Conservation (phyloP, 2,888 invertebrate genomes). For the Adineta ricciae region DNA sequence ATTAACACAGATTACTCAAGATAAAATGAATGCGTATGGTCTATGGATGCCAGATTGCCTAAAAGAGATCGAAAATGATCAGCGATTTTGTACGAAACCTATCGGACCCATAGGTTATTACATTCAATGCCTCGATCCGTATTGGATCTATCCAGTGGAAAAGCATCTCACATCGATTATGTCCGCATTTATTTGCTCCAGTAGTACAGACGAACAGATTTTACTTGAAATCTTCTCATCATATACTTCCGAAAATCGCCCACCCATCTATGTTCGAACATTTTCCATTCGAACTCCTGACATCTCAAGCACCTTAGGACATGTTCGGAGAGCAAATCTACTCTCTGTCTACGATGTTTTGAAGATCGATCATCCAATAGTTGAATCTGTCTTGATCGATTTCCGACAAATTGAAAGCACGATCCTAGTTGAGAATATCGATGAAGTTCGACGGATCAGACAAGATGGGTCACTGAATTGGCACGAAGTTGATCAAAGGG, state of each 20-base stretch:
- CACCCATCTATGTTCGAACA: not conserved
- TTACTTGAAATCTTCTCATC: not conserved
- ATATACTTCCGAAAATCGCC: not conserved
- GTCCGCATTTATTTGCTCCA: slow-evolving; percentile 26
- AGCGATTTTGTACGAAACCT: slow-evolving; percentile 25
- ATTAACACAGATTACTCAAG: not conserved
- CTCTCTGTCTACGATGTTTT: not conserved
- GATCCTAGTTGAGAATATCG: not conserved
- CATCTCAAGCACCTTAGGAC: not conserved
- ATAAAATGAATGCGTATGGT: not conserved
- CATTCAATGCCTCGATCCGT: slow-evolving; percentile 18
- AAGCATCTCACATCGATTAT: slow-evolving; percentile 14
- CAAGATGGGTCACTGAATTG: not conserved
- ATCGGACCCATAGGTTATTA: slow-evolving; percentile 27
- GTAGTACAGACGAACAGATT: slow-evolving; percentile 23
- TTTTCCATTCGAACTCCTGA: not conserved
- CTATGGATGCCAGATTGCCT: not conserved
- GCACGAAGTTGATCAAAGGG: not conserved
- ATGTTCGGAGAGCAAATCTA: not conserved
- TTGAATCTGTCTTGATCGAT: slow-evolving; percentile 6
- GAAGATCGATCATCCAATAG: not conserved
- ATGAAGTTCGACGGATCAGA: not conserved
- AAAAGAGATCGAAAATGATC: not conserved
- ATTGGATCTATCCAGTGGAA: slow-evolving; percentile 31
- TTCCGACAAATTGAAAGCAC: not conserved